Base-by-base conservation (phyloP, 1,140 invertebrate genomes). In the Heliconius congener region DNA sequence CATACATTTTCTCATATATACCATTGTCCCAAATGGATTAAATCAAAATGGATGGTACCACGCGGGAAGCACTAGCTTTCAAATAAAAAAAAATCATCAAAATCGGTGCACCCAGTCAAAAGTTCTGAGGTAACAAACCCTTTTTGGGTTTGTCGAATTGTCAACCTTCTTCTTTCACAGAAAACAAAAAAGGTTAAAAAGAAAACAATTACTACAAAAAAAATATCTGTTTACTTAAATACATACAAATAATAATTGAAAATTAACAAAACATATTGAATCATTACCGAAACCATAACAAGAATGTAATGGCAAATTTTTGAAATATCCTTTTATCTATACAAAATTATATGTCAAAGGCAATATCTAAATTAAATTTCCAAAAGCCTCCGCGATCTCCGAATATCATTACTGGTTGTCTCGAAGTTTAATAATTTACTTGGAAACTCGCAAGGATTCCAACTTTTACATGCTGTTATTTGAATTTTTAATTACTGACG, bases 391-490 rank as follows among this genome's bases (percentile, higher is more conserved):
- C 72, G n/a, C 42, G 37, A 60, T 71, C 72, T 60, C 70, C 42
- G 71, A 78, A 79, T 79, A 60, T 70, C 57, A 73, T 74, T 74
- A 79, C 46, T 60, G 19, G 37, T 57, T 55, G 30, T 60, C 11
- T 34, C n/a, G 23, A 79, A 79, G 39, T 79, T 74, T 74, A 52
- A 71, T 79, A 55, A 79, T 79, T 74, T 39, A 79, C 73, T 71
- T 50, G 52, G n/a, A 55, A 73, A 79, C 55, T 79, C 37, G 8
- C 9, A 74, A 78, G 46, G 73, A 16, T 70, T 37, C 6, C 4
- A 30, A 30, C 27, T 66, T 66, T 66, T 66, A 66, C 60, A 23
- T n/a, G 57, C 23, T 66, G 27, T 66, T 66, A 66, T 66, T 66
- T 13, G 60, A 16, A 66, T 27, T 66, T 66, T 66, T 66, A 30